A percentile compares a stretch with the other conserved stretches of the same genome.
Conservation (phyloP, 2,797 vertebrate species). For the Sphaeramia orbicularis region DNA sequence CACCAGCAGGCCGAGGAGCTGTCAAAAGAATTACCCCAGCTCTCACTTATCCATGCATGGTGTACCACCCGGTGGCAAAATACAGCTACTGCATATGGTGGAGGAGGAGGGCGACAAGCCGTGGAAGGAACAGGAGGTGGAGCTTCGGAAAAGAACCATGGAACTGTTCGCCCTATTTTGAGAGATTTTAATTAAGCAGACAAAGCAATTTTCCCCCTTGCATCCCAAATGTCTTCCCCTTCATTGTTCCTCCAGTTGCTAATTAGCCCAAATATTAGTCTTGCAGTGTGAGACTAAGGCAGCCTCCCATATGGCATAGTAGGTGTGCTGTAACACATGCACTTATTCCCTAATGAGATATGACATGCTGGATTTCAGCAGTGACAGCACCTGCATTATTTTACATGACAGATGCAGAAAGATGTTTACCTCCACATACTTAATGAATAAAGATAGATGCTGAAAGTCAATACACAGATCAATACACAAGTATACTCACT, state of each 20-base stretch:
- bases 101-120: conserved; percentile 56
- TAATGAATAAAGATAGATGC: conserved; percentile 28
- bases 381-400: conserved; percentile 54
- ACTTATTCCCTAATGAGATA: conserved; percentile 74
- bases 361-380: conserved; percentile 61
- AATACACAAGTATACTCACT: conserved; percentile 14
- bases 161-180: conserved; percentile 75
- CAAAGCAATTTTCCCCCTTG: conserved; percentile 75
- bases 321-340: conserved; percentile 62
- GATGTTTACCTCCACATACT: conserved; percentile 27
- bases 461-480: conserved; percentile 36
- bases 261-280: conserved; percentile 83
- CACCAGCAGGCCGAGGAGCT: conserved; percentile 80
- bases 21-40: conserved; percentile 83
- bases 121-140: conserved; percentile 64
- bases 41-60: conserved; percentile 88
- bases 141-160: conserved; percentile 56
- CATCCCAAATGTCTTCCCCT: conserved; percentile 78
- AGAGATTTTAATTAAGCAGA: conserved; percentile 84
- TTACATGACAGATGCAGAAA: conserved; percentile 38
- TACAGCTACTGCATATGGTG: conserved; percentile 87
- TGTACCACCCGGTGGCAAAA: conserved; percentile 95
- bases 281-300: conserved; percentile 67
- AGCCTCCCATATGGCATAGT: conserved; percentile 78
- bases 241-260: conserved; percentile 78